Percentiles rank a stretch among this genome's conserved stretches.
These are phyloP conservation scores for Achroia grisella DNA, from an alignment of 1,140 invertebrate genomes.

Conservation along the genomic window DNA sequence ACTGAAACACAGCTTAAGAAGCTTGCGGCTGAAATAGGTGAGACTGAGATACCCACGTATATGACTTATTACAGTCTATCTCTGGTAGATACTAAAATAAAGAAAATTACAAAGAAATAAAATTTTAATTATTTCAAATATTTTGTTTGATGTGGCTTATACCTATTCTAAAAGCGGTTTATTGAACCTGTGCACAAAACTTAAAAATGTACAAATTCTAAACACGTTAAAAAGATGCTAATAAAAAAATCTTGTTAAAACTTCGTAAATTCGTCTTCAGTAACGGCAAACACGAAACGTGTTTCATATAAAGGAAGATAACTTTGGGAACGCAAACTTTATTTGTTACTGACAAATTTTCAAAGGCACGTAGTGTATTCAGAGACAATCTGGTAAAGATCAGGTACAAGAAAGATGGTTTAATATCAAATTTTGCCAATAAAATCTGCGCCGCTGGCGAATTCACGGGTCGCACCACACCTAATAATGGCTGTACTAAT, in stretches of 20 bases:
- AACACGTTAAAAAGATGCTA: neutral
- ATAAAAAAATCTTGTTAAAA: slow-evolving; percentile 21
- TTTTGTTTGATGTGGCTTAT: too few relatives aligned
- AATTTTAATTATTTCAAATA: too few relatives aligned
- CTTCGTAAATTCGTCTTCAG: slow-evolving; percentile 18
- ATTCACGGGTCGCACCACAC: slow-evolving; percentile 23
- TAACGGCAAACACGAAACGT: slow-evolving; percentile 25
- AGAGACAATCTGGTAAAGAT: slow-evolving; percentile 35
- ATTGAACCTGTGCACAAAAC: too few relatives aligned
- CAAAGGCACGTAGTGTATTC: slow-evolving; percentile 43
- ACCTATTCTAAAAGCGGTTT: too few relatives aligned
- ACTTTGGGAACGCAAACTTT: slow-evolving; percentile 23
- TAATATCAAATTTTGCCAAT: slow-evolving; percentile 52
- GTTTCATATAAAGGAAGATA: slow-evolving; percentile 24
- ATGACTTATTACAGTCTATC: too few relatives aligned
- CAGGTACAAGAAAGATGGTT: slow-evolving; percentile 31
- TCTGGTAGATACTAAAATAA: too few relatives aligned
- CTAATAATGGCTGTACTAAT: slow-evolving; percentile 51
- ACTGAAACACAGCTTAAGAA: too few relatives aligned
- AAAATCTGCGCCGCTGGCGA: slow-evolving; percentile 47
- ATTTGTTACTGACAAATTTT: slow-evolving; percentile 21
- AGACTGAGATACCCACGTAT: too few relatives aligned
- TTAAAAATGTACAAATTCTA: too few relatives aligned
- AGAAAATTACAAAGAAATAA: too few relatives aligned
- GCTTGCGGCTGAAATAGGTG: too few relatives aligned